Base-by-base conservation (phyloP, 2,888 invertebrate species). In the Philereme vetulata region DNA sequence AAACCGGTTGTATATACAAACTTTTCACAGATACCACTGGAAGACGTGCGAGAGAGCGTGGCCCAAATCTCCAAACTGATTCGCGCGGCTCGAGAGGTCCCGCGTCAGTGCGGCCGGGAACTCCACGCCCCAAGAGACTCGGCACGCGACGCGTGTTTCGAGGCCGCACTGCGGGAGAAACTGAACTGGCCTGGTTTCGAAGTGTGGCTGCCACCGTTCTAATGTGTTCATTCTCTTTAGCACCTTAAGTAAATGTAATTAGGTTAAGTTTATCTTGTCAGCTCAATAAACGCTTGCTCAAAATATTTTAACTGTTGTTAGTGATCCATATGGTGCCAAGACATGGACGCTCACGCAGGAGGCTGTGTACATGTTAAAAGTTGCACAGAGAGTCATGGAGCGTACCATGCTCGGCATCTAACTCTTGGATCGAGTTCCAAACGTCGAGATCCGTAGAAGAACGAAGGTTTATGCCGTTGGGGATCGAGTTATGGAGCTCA, bases 151-250 rank as follows among this genome's bases (percentile, higher is more conserved):
- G 89, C 85, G 61, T 75, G 79, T 48, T 84, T 90, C 68, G 92
- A 92, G 71, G 84, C 85, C 65, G 85, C 87, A 68, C 86, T 93
- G 69, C 88, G 93, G 72, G 92, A 93, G 83, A 91, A 94, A 81
- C 88, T 93, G 72, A 92, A 89, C 70, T 93, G 92, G 68, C 83
- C 90, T 3, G 77, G 86, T 56, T 88, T 92, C 48, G 81, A 90
- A 91, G 93, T 94, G 81, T 94, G 94, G 94, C 85, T 93, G 76
- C 94, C 94, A 53, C 91, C 92, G 21, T 10, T 58, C 61, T 90
- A 76, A 86, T 85, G 89, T 90, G 89, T 89, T 90, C 88, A 84
- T 56, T 52, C 49, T 51, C 43, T 34, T 72, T 59, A 56, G 55
- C 62, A 52, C 57, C 46, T 36, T 52, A 42, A 10, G n/a, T 10